Evolutionary conservation across 1,140 invertebrate genomes (phyloP).

Genomic region (Hycleus phaleratus): DNA sequence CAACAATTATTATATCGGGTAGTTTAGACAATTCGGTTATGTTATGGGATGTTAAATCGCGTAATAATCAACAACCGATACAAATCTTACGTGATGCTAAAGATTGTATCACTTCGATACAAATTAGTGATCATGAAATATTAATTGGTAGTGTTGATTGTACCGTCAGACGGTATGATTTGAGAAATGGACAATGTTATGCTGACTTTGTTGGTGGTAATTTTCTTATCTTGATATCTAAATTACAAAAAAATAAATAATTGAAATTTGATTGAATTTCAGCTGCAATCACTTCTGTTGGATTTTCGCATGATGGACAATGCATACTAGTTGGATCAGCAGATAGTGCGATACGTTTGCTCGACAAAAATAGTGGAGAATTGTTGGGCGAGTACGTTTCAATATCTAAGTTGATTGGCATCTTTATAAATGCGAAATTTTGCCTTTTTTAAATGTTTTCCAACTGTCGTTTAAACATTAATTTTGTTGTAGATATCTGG

Average conservation of each 20-base stretch:
- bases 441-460: not conserved
- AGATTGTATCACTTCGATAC: constrained; percentile 82
- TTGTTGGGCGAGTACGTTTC: constrained; percentile 57
- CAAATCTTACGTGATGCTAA: constrained; percentile 85
- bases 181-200: constrained; percentile 73
- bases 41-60: constrained; percentile 79
- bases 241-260: too few species aligned
- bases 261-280: too few species aligned
- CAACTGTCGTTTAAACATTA: constrained; percentile 1
- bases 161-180: constrained; percentile 80
- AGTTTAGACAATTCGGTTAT: constrained; percentile 86
- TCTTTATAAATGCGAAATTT: constrained; percentile 1
- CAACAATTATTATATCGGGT: constrained; percentile 80
- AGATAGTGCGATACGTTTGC: constrained; percentile 71
- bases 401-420: constrained; percentile 14
- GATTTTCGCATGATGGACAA: constrained; percentile 75
- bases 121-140: constrained; percentile 85
- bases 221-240: not conserved
- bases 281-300: constrained; percentile 62
- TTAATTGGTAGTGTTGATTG: constrained; percentile 86
- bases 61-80: constrained; percentile 59
- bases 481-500: constrained; percentile 54
- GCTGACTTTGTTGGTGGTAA: constrained; percentile 80
- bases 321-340: constrained; percentile 78
- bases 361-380: constrained; percentile 85